Evolutionary conservation across 1,140 invertebrate genomes (phyloP).

Genomic region (Wiebesia pumilae): DNA sequence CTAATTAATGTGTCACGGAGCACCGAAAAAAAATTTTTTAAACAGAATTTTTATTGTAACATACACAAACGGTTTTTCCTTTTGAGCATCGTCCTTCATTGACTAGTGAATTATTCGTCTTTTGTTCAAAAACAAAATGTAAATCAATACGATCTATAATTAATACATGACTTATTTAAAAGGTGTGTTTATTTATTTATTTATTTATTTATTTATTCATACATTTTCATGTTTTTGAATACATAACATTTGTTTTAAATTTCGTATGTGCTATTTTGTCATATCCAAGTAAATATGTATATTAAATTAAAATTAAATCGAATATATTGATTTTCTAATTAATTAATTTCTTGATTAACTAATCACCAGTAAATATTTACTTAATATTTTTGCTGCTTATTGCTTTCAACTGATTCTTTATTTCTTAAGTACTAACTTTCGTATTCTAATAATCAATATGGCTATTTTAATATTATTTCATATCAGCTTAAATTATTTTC

Average conservation of each 20-base stretch:
- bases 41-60: slow-evolving; percentile 57
- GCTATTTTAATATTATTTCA: too few species aligned
- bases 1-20: slow-evolving; percentile 56
- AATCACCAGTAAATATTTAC: too few species aligned
- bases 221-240: background rate
- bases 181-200: slow-evolving; percentile 4
- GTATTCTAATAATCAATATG: too few species aligned
- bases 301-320: too few species aligned
- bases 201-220: slow-evolving; percentile 23
- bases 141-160: slow-evolving; percentile 65
- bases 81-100: slow-evolving; percentile 58
- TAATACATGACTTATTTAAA: slow-evolving; percentile 66
- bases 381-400: too few species aligned
- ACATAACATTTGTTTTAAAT: background rate
- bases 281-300: too few species aligned
- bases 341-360: too few species aligned
- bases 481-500: too few species aligned
- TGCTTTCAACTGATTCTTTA: too few species aligned
- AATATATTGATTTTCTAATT: too few species aligned
- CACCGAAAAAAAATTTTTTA: slow-evolving; percentile 54
- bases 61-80: slow-evolving; percentile 53
- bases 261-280: background rate
- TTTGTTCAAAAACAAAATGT: slow-evolving; percentile 64
- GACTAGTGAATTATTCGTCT: slow-evolving; percentile 57
- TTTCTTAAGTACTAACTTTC: too few species aligned